Evolutionary conservation across 2,113 vertebrate genomes (phyloP).

Genomic region (Serilophus lunatus): DNA sequence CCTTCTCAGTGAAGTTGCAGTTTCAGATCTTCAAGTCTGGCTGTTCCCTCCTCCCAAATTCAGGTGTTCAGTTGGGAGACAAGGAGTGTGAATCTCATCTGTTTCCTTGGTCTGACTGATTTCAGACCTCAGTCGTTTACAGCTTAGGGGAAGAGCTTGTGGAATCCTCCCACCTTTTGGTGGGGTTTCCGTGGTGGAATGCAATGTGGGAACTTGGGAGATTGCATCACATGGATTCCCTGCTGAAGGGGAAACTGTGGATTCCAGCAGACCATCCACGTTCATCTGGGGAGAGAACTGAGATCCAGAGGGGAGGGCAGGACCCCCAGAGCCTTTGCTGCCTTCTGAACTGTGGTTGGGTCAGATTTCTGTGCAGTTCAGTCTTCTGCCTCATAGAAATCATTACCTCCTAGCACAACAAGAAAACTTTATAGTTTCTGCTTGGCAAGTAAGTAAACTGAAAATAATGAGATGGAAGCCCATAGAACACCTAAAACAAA

Average conservation of each 20-base stretch:
- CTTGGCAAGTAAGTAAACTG: background rate
- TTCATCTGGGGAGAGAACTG: background rate
- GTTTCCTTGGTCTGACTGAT: background rate
- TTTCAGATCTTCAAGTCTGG: background rate
- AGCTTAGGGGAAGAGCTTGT: background rate
- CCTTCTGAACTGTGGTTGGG: background rate
- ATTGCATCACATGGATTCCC: background rate
- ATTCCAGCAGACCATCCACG: background rate
- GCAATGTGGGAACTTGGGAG: background rate
- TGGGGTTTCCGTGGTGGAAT: constrained; percentile 14
- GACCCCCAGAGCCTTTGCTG: background rate
- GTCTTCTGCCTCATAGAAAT: background rate
- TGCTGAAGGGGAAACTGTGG: background rate
- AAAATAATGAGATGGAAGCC: background rate
- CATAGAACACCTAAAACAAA: background rate
- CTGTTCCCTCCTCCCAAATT: background rate
- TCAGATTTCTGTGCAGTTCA: background rate
- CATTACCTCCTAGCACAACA: background rate
- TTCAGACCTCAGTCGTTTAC: background rate
- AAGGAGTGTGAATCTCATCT: background rate
- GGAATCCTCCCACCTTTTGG: background rate
- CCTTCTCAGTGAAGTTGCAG: background rate
- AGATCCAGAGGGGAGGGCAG: background rate
- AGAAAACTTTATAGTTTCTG: background rate
- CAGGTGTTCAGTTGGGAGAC: background rate